Percentiles rank a stretch among this genome's conserved stretches.
These are phyloP conservation scores for Biston stratarius DNA, from an alignment of 2,888 invertebrate species.

Conservation along the genomic window DNA sequence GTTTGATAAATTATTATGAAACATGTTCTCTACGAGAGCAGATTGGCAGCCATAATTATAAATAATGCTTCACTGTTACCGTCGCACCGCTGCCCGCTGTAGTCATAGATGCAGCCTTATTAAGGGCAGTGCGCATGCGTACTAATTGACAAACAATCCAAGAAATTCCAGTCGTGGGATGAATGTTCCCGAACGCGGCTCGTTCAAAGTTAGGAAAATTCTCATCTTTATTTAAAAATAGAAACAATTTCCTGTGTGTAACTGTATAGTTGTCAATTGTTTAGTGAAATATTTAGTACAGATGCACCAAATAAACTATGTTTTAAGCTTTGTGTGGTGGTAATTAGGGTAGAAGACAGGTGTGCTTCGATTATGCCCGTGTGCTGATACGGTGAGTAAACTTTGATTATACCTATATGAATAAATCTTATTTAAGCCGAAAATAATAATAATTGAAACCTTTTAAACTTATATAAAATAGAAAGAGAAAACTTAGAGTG, in stretches of 20 bases:
- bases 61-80: neutral
- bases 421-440: neutral
- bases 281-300: slow-evolving; percentile 27
- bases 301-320: slow-evolving; percentile 9
- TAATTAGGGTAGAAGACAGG: slow-evolving; percentile 12
- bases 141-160: slow-evolving; percentile 33
- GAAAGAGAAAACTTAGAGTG: neutral
- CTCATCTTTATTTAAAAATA: slow-evolving; percentile 31
- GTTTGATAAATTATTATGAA: too few relatives aligned
- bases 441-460: neutral
- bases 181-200: slow-evolving; percentile 35
- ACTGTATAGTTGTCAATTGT: slow-evolving; percentile 38
- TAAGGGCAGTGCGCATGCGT: slow-evolving; percentile 38
- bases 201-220: slow-evolving; percentile 23
- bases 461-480: too few relatives aligned
- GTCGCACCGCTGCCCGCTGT: neutral
- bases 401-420: slow-evolving; percentile 14
- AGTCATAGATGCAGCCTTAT: neutral
- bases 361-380: slow-evolving; percentile 29
- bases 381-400: slow-evolving; percentile 37
- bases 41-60: neutral
- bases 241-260: slow-evolving; percentile 32
- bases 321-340: slow-evolving; percentile 18
- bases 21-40: too few relatives aligned
- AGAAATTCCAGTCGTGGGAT: slow-evolving; percentile 37